Percentiles rank a stretch among this genome's conserved stretches.
Evolutionary conservation across 2,888 invertebrate species (phyloP).

Genomic region (Ptilodon capucinus): DNA sequence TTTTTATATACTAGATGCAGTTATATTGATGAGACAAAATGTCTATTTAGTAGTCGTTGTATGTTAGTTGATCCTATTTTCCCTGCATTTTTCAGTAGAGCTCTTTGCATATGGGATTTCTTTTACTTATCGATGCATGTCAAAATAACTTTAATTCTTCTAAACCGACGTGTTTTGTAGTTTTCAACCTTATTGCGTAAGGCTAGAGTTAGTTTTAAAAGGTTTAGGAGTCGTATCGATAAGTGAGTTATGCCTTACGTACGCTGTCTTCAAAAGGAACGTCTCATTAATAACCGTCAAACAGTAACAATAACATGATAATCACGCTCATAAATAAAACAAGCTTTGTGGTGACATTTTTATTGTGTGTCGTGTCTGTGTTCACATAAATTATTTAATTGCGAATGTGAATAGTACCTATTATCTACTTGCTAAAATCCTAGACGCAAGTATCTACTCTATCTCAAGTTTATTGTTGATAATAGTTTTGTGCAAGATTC

Average conservation of each 20-base stretch:
- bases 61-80: neutral
- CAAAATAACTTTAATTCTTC: neutral
- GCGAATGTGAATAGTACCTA: neutral
- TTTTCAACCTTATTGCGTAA: neutral
- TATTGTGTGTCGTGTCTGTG: constrained; percentile 10
- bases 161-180: no score
- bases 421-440: no score
- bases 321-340: constrained; percentile 22
- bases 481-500: no score
- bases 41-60: neutral
- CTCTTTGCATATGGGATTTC: neutral
- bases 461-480: no score
- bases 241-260: neutral
- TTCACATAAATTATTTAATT: neutral
- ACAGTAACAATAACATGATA: constrained; percentile 7
- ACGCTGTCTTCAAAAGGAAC: neutral
- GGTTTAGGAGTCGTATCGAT: neutral
- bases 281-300: constrained; percentile 13
- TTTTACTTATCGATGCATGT: neutral
- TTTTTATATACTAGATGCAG: neutral
- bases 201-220: neutral
- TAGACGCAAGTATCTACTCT: no score
- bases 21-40: neutral
- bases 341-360: constrained; percentile 8
- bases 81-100: neutral